Evolutionary conservation across 1,140 invertebrate species (phyloP).

Genomic region (Eurosta solidaginis): DNA sequence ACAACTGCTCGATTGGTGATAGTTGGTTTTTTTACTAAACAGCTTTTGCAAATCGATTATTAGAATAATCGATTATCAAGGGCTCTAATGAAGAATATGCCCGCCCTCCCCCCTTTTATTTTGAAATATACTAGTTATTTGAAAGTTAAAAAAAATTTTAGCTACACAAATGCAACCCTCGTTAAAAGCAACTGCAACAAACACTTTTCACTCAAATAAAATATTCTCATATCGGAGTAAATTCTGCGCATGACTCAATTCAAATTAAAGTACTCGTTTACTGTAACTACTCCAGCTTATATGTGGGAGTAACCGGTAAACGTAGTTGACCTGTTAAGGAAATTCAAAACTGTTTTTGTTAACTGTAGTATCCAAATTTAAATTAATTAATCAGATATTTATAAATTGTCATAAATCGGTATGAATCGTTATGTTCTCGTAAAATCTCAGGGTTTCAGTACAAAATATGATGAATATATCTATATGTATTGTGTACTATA

Average conservation of each 20-base stretch:
- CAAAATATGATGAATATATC: background rate
- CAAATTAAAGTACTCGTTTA: background rate
- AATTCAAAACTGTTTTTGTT: background rate
- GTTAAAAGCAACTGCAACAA: background rate
- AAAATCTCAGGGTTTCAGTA: background rate
- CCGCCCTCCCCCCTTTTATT: too few relatives aligned
- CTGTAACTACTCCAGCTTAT: background rate
- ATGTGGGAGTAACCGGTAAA: conserved; percentile 5
- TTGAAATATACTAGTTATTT: background rate
- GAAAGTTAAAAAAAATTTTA: too few relatives aligned
- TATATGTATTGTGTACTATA: background rate
- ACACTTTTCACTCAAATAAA: background rate
- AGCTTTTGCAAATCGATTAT: too few relatives aligned
- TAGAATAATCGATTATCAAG: too few relatives aligned
- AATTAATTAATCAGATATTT: background rate
- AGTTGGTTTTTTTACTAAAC: too few relatives aligned
- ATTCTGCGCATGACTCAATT: background rate
- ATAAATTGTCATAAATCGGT: background rate
- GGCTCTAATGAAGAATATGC: too few relatives aligned
- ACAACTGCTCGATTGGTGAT: too few relatives aligned
- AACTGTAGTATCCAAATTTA: background rate
- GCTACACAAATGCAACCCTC: background rate
- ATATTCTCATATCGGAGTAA: background rate
- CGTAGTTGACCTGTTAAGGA: conserved; percentile 13
- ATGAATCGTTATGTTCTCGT: background rate